These are phyloP conservation scores for Mirounga angustirostris DNA, from an alignment of 2,113 vertebrate genomes.

Conservation along the genomic window DNA sequence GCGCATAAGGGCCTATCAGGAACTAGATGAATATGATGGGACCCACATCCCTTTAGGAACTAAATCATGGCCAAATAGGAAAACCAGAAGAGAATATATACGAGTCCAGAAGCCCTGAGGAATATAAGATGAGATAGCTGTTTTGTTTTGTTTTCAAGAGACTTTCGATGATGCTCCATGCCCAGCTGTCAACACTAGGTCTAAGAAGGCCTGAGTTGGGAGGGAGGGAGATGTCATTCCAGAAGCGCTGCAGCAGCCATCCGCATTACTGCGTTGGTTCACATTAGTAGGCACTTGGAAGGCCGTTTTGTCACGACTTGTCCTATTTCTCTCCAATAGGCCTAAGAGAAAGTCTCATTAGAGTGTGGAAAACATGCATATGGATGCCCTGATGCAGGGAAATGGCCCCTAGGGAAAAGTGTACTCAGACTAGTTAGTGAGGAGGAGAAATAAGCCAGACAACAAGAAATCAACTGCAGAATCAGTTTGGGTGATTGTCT, in stretches of 20 bases:
- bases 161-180: not conserved
- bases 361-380: not conserved
- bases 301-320: not conserved
- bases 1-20: not conserved
- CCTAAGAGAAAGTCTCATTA: conserved; percentile 7
- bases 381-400: conserved; percentile 7
- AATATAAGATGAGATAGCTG: not conserved
- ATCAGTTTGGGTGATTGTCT: not conserved
- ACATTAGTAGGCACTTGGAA: not conserved
- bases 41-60: not conserved
- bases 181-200: not conserved
- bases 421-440: not conserved
- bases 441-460: not conserved
- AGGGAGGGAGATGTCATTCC: not conserved
- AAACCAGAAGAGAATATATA: not conserved
- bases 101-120: not conserved
- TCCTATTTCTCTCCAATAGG: conserved; percentile 39
- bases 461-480: not conserved
- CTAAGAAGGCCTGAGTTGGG: not conserved
- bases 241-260: not conserved
- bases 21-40: not conserved
- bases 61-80: not conserved
- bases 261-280: not conserved
- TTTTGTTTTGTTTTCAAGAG: not conserved
- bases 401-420: not conserved